Conservation (phyloP, 2,797 vertebrate genomes). For the Malacoraja senta region DNA sequence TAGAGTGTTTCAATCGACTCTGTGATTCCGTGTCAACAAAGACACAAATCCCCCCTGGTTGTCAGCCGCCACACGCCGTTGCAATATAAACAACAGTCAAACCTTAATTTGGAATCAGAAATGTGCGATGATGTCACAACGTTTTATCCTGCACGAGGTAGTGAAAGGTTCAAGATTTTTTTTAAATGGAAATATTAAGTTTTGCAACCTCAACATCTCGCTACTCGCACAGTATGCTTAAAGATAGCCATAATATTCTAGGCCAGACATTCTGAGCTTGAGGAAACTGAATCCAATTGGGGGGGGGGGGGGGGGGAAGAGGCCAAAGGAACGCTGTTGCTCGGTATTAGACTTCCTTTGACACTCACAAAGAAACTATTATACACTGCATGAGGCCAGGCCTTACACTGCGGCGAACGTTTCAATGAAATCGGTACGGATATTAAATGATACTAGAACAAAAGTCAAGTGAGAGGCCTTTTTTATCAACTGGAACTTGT, state of each 20-base stretch:
- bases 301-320: not conserved
- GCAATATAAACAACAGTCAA: not conserved
- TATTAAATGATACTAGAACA: conserved; percentile 13
- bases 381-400: not conserved
- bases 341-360: not conserved
- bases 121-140: not conserved
- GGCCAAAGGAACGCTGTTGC: not conserved
- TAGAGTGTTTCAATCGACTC: not conserved
- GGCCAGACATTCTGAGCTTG: not conserved
- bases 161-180: not conserved
- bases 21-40: not conserved
- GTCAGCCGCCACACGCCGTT: not conserved
- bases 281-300: conserved; percentile 21
- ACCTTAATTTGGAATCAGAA: not conserved
- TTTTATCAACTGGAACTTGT: not conserved
- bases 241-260: not conserved
- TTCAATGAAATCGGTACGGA: not conserved
- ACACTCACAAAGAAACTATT: conserved; percentile 29
- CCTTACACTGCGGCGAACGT: not conserved
- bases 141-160: not conserved
- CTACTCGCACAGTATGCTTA: not conserved
- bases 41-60: not conserved
- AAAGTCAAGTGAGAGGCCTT: not conserved
- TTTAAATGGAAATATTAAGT: not conserved
- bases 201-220: not conserved